Evolutionary conservation across 2,113 vertebrate genomes (phyloP).

Genomic region (Gymnorhina tibicen): DNA sequence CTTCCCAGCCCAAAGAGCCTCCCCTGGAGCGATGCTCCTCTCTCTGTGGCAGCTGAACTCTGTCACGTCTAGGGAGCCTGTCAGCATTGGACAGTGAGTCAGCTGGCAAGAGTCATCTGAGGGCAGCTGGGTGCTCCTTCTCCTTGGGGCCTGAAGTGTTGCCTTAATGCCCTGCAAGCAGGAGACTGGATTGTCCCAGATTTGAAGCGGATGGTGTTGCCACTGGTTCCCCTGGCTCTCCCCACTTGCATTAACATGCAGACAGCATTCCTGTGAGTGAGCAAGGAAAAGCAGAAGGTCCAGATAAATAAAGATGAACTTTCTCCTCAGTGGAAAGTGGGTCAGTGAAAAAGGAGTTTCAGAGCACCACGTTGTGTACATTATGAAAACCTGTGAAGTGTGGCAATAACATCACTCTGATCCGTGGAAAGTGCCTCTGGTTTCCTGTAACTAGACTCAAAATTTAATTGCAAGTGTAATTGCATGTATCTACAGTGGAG

Average conservation of each 20-base stretch:
- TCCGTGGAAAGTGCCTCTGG: background rate
- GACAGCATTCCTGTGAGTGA: background rate
- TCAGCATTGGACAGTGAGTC: background rate
- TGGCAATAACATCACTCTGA: background rate
- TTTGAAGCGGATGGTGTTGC: background rate
- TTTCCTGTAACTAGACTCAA: background rate
- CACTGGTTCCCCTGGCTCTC: background rate
- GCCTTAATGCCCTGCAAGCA: background rate
- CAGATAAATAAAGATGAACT: constrained; percentile 46
- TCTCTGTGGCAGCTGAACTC: background rate
- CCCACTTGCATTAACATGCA: background rate
- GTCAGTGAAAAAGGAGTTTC: constrained; percentile 17
- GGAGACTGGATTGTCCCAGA: background rate
- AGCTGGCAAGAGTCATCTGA: background rate
- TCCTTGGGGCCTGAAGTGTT: background rate
- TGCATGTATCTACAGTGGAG: background rate
- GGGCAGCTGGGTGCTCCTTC: background rate
- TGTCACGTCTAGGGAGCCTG: background rate
- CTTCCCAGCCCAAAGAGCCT: background rate
- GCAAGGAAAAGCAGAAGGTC: constrained; percentile 16
- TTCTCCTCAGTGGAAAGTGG: constrained; percentile 25
- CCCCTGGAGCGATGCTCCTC: background rate
- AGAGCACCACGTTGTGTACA: background rate
- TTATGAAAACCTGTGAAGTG: background rate
- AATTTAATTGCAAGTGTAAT: background rate